These are phyloP conservation scores for Melieria picta DNA, from an alignment of 2,888 invertebrate genomes.

Conservation along the genomic window DNA sequence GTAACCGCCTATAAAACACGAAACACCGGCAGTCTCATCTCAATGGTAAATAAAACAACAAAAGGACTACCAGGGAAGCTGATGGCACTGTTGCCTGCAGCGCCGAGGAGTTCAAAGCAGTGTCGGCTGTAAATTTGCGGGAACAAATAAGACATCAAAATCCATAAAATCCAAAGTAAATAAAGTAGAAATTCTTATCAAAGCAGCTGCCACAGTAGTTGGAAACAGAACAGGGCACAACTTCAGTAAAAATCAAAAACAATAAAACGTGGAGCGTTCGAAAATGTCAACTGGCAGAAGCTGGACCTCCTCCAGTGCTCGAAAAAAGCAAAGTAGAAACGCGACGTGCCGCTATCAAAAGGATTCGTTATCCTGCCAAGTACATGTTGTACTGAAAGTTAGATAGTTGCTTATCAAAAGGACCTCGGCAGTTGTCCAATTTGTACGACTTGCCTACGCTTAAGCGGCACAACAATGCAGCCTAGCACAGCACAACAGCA, in stretches of 20 bases:
- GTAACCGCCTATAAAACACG: slow-evolving; percentile 4
- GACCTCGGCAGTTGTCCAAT: slow-evolving; percentile 22
- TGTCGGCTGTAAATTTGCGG: background rate
- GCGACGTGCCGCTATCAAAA: background rate
- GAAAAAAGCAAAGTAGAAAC: slow-evolving; percentile 7
- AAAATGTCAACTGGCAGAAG: slow-evolving; percentile 9
- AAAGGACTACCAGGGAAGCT: slow-evolving; percentile 8
- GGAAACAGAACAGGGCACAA: background rate
- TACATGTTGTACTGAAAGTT: background rate
- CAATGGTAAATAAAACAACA: background rate
- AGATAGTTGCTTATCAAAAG: slow-evolving; percentile 16
- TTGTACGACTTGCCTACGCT: slow-evolving; percentile 35
- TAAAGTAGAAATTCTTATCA: background rate
- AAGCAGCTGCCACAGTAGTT: slow-evolving; percentile 2
- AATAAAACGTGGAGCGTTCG: background rate
- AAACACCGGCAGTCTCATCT: background rate
- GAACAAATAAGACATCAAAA: slow-evolving; percentile 9
- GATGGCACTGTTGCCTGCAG: background rate
- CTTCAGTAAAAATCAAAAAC: slow-evolving; percentile 17
- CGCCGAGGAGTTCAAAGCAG: background rate
- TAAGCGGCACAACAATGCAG: slow-evolving; percentile 6
- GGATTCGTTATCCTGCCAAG: background rate
- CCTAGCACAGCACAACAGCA: background rate
- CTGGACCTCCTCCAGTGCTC: slow-evolving; percentile 13
- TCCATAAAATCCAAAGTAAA: background rate